Percentiles rank a stretch among this genome's conserved stretches.
These are phyloP conservation scores for Actinopyga echinites DNA, from an alignment of 53 echinoderm and acorn worm genomes.

Conservation along the genomic window DNA sequence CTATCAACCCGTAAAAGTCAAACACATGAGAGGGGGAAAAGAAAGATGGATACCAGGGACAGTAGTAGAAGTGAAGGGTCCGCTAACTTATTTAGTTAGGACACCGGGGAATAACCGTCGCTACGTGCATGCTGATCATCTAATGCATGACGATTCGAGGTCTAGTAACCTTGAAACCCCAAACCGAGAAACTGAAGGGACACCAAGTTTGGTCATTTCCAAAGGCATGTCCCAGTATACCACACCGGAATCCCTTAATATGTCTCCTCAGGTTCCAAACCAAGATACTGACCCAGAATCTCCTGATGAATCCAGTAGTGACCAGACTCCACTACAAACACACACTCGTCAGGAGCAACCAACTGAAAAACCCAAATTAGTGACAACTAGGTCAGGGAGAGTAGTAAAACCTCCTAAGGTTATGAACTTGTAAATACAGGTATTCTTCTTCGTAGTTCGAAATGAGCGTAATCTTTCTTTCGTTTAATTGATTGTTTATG, in stretches of 20 bases:
- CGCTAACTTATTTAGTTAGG: slow-evolving; percentile 26
- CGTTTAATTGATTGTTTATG: neutral
- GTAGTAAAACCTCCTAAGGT: neutral
- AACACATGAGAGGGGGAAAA: slow-evolving; percentile 31
- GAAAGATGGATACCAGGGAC: slow-evolving; percentile 53
- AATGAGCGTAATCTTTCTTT: neutral
- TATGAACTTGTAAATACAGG: neutral
- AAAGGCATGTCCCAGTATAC: neutral
- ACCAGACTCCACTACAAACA: neutral
- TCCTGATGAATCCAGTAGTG: neutral
- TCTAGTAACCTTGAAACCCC: neutral
- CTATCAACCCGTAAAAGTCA: slow-evolving; percentile 33
- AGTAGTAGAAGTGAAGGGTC: slow-evolving; percentile 38
- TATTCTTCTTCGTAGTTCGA: neutral
- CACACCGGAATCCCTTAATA: no score
- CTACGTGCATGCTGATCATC: slow-evolving; percentile 54
- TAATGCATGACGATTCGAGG: slow-evolving; percentile 28
- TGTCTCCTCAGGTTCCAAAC: no score
- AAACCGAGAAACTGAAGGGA: neutral
- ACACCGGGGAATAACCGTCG: slow-evolving; percentile 40
- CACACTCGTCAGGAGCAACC: neutral
- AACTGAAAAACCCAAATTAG: neutral
- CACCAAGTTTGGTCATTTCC: neutral
- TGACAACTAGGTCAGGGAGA: neutral
- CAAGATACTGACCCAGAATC: neutral